Evolutionary conservation across 2,797 vertebrate genomes (phyloP).

Genomic region (Varecia variegata): DNA sequence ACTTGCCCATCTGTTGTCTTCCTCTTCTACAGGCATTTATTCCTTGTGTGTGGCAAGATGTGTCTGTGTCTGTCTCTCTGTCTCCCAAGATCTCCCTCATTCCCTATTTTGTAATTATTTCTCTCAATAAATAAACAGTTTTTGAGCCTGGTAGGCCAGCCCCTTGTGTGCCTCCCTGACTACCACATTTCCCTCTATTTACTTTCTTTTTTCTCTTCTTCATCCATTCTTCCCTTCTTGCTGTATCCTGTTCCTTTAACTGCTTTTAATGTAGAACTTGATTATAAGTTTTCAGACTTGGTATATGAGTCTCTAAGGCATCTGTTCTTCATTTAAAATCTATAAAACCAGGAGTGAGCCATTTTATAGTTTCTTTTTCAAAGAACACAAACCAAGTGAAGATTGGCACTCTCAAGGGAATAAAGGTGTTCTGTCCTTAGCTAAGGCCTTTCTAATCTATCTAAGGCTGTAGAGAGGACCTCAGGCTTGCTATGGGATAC

Average conservation of each 20-base stretch:
- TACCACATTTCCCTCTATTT: neutral
- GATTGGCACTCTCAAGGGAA: neutral
- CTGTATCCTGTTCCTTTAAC: neutral
- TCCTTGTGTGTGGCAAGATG: neutral
- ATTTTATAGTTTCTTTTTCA: slow-evolving; percentile 26
- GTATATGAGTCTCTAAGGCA: neutral
- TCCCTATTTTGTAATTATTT: slow-evolving; percentile 6
- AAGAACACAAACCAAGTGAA: neutral
- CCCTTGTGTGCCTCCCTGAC: neutral
- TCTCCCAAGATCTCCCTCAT: neutral
- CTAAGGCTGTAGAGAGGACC: neutral
- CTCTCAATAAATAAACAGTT: neutral
- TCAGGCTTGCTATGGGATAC: neutral
- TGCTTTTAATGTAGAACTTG: slow-evolving; percentile 22
- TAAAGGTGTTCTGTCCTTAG: slow-evolving; percentile 24
- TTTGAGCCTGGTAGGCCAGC: neutral
- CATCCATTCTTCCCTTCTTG: neutral
- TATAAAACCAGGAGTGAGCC: neutral
- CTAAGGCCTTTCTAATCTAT: neutral
- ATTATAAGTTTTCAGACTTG: neutral
- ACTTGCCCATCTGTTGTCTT: neutral
- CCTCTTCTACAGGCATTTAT: neutral
- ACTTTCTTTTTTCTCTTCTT: neutral
- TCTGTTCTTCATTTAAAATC: slow-evolving; percentile 42
- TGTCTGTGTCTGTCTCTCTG: neutral